Evolutionary conservation across 2,113 vertebrate genomes (phyloP).

Genomic region (Cochlearius cochlearius): DNA sequence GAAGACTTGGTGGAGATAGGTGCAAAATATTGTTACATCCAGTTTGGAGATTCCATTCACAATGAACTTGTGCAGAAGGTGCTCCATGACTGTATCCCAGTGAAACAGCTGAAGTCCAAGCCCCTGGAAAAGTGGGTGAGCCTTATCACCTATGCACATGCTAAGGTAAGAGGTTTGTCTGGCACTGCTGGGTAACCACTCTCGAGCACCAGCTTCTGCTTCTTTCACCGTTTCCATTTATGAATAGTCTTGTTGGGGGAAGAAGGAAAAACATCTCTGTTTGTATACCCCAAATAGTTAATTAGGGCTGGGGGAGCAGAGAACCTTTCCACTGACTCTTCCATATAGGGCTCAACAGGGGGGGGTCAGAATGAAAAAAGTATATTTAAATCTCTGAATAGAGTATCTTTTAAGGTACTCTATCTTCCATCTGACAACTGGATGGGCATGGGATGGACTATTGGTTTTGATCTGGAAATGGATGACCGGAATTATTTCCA

Average conservation of each 20-base stretch:
- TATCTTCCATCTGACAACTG: not conserved
- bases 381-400: not conserved
- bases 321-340: not conserved
- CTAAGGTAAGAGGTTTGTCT: slow-evolving; percentile 78
- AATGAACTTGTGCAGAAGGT: slow-evolving; percentile 73
- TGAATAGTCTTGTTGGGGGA: not conserved
- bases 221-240: not conserved
- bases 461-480: not conserved
- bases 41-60: slow-evolving; percentile 71
- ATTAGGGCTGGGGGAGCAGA: not conserved
- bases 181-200: not conserved
- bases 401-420: not conserved
- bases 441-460: not conserved
- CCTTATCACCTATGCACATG: slow-evolving; percentile 78
- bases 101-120: slow-evolving; percentile 81
- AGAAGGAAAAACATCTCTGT: not conserved
- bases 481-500: not conserved
- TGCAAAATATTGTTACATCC: slow-evolving; percentile 86
- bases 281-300: not conserved
- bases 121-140: slow-evolving; percentile 84
- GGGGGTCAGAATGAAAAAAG: not conserved
- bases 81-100: slow-evolving; percentile 82
- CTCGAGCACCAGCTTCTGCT: not conserved
- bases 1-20: slow-evolving; percentile 82
- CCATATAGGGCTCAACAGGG: not conserved